phyloP scores from a whole-genome alignment of 2,797 vertebrate genomes.

The Eutrigla gurnardus region DNA sequence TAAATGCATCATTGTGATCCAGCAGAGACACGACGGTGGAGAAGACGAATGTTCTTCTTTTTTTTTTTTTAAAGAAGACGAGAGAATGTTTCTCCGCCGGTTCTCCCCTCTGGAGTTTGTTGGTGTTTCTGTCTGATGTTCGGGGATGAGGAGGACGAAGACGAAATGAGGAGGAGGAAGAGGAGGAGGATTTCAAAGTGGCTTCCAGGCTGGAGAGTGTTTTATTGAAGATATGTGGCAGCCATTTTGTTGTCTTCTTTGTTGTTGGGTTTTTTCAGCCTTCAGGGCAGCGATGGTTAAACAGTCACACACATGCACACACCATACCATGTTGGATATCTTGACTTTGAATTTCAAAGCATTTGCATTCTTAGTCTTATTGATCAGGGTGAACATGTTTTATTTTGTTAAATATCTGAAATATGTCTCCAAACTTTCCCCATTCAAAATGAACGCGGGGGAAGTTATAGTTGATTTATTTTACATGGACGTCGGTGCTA shows the following conservation, averaged over 20 bases:
- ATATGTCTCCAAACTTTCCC: too few species aligned
- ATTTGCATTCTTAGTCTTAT: too few species aligned
- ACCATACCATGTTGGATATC: too few species aligned
- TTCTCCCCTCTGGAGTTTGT: constrained; percentile 45
- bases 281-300: constrained; percentile 10
- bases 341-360: too few species aligned
- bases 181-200: constrained; percentile 53
- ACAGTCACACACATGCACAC: constrained; percentile 14
- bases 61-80: constrained; percentile 22
- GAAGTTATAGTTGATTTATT: too few species aligned
- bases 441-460: too few species aligned
- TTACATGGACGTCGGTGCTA: too few species aligned
- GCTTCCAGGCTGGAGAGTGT: constrained; percentile 63
- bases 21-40: constrained; percentile 38
- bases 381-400: too few species aligned
- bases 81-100: constrained; percentile 40
- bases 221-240: constrained; percentile 61
- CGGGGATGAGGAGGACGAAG: constrained; percentile 43
- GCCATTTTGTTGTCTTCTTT: constrained; percentile 53
- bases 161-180: constrained; percentile 19
- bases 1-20: constrained; percentile 68
- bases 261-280: constrained; percentile 18
- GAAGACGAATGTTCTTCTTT: constrained; percentile 26
- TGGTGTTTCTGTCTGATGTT: constrained; percentile 62
- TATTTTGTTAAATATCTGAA: too few species aligned